Conservation (phyloP, 2,888 invertebrate species). For the Diploptera punctata region DNA sequence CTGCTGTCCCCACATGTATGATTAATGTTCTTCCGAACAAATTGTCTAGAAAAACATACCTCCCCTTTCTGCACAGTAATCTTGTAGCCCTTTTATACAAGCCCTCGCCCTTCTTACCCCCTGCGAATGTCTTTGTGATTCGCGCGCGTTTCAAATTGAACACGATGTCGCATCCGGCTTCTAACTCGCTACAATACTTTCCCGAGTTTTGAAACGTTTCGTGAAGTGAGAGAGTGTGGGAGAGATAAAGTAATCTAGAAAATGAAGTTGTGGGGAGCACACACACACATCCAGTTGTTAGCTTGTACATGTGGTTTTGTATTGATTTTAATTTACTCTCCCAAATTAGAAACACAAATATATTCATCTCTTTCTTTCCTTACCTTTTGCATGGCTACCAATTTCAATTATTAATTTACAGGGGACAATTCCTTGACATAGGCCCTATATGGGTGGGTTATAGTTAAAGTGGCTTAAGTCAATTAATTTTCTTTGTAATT, state of each 20-base stretch:
- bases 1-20: conserved; percentile 41
- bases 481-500: too few relatives aligned
- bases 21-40: conserved; percentile 50
- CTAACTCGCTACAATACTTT: conserved; percentile 24
- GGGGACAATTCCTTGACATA: too few relatives aligned
- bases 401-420: too few relatives aligned
- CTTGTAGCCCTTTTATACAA: conserved; percentile 38
- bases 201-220: conserved; percentile 29
- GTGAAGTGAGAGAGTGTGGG: not conserved
- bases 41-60: conserved; percentile 49
- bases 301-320: not conserved
- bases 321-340: not conserved
- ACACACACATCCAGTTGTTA: not conserved
- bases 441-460: too few relatives aligned
- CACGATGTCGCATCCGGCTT: conserved; percentile 42
- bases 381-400: too few relatives aligned
- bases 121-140: conserved; percentile 1
- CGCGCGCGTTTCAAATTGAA: conserved; percentile 40
- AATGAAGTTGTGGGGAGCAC: conserved; percentile 25
- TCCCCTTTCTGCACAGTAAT: conserved; percentile 39
- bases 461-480: too few relatives aligned
- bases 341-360: not conserved
- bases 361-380: too few relatives aligned
- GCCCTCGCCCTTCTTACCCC: conserved; percentile 35
- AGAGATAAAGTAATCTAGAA: conserved; percentile 24